Evolutionary conservation across 2,113 vertebrate genomes (phyloP).

Genomic region (Hemiscyllium ocellatum): DNA sequence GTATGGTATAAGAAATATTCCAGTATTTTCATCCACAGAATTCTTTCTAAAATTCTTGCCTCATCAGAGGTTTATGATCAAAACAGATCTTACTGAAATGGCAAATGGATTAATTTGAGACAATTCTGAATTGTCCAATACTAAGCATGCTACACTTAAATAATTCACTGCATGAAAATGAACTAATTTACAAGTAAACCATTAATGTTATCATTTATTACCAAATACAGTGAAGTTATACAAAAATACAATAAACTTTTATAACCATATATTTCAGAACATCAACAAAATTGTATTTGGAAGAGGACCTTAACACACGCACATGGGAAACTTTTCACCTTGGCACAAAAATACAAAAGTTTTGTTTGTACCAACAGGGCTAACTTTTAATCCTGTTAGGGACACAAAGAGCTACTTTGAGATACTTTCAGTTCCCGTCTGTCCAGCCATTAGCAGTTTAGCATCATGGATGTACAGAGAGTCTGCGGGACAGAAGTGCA

Average conservation of each 20-base stretch:
- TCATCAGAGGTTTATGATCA: background rate
- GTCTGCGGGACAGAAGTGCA: background rate
- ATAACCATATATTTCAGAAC: background rate
- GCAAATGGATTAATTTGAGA: conserved; percentile 4
- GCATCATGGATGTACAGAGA: conserved; percentile 1
- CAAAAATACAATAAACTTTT: background rate
- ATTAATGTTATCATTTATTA: conserved; percentile 3
- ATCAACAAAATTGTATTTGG: background rate
- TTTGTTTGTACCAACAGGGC: conserved; percentile 23
- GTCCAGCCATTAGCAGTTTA: conserved; percentile 20
- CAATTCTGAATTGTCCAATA: background rate
- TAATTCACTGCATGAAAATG: background rate
- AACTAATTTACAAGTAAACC: background rate
- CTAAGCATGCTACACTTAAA: background rate
- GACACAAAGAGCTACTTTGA: conserved; percentile 31
- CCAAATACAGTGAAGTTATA: background rate
- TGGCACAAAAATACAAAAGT: conserved; percentile 27
- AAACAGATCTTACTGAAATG: background rate
- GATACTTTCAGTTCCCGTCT: conserved; percentile 29
- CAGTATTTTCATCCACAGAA: background rate
- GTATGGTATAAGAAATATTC: background rate
- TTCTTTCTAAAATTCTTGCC: background rate
- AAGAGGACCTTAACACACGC: background rate
- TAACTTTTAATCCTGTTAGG: conserved; percentile 31
- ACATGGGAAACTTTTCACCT: conserved; percentile 10